Conservation (phyloP, 2,113 vertebrate species). For the Gasterosteus nipponicus region DNA sequence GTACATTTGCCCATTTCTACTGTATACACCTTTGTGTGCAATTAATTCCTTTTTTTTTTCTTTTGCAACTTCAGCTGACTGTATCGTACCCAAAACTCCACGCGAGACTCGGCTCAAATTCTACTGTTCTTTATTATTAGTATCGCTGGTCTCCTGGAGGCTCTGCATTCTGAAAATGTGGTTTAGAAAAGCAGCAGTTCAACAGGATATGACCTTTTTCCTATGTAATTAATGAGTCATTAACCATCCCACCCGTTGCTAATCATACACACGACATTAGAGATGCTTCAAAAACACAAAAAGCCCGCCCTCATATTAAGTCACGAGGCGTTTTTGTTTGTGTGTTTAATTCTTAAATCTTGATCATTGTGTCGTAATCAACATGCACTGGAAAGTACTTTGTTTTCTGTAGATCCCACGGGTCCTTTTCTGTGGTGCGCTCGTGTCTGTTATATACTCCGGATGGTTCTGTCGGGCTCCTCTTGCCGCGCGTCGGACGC, state of each 20-base stretch:
- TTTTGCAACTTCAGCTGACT: conserved; percentile 46
- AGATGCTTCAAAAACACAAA: conserved; percentile 29
- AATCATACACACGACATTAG: conserved; percentile 11
- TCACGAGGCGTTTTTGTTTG: conserved; percentile 52
- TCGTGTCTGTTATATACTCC: conserved; percentile 72
- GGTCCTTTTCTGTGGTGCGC: conserved; percentile 70
- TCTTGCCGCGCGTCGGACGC: conserved; percentile 55
- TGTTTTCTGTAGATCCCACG: conserved; percentile 75
- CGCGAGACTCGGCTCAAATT: conserved; percentile 6
- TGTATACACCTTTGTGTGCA: conserved; percentile 82
- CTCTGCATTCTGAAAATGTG: conserved; percentile 21
- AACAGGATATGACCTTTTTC: conserved; percentile 18
- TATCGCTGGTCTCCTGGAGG: conserved; percentile 12
- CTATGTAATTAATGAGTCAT: conserved; percentile 42
- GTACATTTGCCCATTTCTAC: conserved; percentile 80
- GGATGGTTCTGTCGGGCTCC: conserved; percentile 66
- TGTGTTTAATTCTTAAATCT: conserved; percentile 54
- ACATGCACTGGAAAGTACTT: conserved; percentile 86
- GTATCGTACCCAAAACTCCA: conserved; percentile 27
- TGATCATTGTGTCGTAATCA: conserved; percentile 76
- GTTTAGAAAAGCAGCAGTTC: conserved; percentile 34
- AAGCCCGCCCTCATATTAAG: conserved; percentile 43
- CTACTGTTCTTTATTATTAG: background rate
- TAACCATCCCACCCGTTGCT: conserved; percentile 15
- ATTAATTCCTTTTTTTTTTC: conserved; percentile 65